Evolutionary conservation across 2,113 vertebrate species (phyloP).

Genomic region (Myiagra hebetior): DNA sequence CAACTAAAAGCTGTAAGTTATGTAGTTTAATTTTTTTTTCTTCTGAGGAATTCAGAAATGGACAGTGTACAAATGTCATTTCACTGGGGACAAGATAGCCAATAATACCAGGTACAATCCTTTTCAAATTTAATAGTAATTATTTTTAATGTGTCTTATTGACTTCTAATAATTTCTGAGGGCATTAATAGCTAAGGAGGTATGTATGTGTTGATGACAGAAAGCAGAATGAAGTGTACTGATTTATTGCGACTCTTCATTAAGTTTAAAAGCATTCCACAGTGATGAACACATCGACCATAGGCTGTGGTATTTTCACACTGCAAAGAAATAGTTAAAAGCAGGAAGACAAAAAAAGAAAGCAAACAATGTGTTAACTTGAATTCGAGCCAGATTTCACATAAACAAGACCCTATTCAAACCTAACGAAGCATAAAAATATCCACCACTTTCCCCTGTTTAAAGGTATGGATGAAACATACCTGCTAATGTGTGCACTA

Average conservation of each 20-base stretch:
- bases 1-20: neutral
- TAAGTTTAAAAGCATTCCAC: conserved; percentile 83
- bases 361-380: conserved; percentile 63
- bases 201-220: conserved; percentile 75
- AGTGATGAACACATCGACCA: conserved; percentile 77
- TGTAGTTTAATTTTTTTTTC: neutral
- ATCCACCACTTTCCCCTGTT: neutral
- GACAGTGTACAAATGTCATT: neutral
- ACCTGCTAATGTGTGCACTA: neutral
- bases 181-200: conserved; percentile 68
- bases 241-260: conserved; percentile 79
- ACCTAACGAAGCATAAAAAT: neutral
- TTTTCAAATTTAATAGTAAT: conserved; percentile 38
- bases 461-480: neutral
- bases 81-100: conserved; percentile 21
- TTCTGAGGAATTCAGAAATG: neutral
- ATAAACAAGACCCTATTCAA: conserved; percentile 48
- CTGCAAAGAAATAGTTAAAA: conserved; percentile 68
- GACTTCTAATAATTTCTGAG: conserved; percentile 69
- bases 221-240: conserved; percentile 76
- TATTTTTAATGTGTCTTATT: conserved; percentile 55
- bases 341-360: conserved; percentile 69
- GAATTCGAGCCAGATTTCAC: conserved; percentile 64
- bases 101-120: neutral
- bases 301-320: conserved; percentile 66